phyloP scores from a whole-genome alignment of 2,888 invertebrate genomes.

The Agrypnus murinus region DNA sequence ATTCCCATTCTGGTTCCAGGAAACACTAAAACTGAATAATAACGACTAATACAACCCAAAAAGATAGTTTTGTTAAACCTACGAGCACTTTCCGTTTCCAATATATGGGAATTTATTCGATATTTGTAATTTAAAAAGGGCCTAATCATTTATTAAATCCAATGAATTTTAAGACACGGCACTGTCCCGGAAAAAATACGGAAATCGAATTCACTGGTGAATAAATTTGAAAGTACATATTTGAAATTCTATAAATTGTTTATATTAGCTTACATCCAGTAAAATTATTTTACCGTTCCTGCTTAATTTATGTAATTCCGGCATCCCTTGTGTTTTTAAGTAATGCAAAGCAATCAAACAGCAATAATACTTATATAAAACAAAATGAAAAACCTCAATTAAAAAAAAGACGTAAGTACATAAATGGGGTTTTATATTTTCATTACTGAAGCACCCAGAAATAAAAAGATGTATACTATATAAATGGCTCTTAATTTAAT shows the following conservation, averaged over 20 bases:
- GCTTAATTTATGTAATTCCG: conserved; percentile 8
- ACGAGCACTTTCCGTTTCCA: too few relatives aligned
- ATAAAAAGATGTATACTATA: neutral
- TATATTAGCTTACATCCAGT: too few relatives aligned
- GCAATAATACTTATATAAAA: neutral
- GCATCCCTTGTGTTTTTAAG: too few relatives aligned
- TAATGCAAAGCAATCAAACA: neutral
- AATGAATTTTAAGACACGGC: conserved; percentile 1
- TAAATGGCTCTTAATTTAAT: conserved; percentile 1
- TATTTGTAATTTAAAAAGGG: neutral
- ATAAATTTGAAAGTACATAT: neutral
- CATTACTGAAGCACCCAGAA: too few relatives aligned
- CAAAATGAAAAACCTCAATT: neutral
- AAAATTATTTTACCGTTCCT: too few relatives aligned
- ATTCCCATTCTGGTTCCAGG: too few relatives aligned
- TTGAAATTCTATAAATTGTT: neutral
- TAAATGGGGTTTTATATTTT: too few relatives aligned
- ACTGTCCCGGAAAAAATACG: neutral
- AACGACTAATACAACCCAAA: too few relatives aligned
- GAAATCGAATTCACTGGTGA: neutral
- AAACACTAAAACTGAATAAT: too few relatives aligned
- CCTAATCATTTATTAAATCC: neutral
- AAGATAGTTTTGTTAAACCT: too few relatives aligned
- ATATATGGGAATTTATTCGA: too few relatives aligned
- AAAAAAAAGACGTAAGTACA: neutral